phyloP scores from a whole-genome alignment of 2,113 vertebrate genomes.

The Danionella cerebrum region DNA sequence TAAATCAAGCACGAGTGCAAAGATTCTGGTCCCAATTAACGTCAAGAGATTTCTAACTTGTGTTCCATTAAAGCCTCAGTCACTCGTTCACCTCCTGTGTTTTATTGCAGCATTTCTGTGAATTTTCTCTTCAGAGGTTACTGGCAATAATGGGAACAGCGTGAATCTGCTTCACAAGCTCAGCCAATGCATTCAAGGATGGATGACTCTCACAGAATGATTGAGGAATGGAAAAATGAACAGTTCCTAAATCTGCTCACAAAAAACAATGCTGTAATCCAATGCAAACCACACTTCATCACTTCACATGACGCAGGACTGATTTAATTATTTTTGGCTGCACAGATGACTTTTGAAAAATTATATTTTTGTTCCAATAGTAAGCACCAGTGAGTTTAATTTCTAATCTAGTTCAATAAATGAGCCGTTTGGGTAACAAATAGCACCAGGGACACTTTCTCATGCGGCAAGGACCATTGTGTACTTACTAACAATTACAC shows the following conservation, averaged over 20 bases:
- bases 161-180: conserved; percentile 36
- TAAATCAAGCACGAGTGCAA: not conserved
- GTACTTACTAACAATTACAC: too few relatives aligned
- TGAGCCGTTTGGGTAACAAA: too few relatives aligned
- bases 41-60: not conserved
- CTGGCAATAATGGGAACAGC: conserved; percentile 45
- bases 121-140: conserved; percentile 33
- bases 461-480: too few relatives aligned
- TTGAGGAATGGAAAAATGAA: conserved; percentile 43
- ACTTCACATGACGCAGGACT: conserved; percentile 5
- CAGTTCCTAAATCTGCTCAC: conserved; percentile 34
- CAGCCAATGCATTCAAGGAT: conserved; percentile 41
- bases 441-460: too few relatives aligned
- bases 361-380: too few relatives aligned
- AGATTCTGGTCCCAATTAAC: not conserved
- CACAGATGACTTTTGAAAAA: too few relatives aligned
- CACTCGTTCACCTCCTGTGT: not conserved
- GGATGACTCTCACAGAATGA: conserved; percentile 40
- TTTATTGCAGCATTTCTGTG: not conserved
- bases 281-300: conserved; percentile 19
- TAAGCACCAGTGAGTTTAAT: too few relatives aligned
- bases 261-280: not conserved
- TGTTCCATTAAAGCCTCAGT: not conserved
- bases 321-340: conserved; percentile 30
- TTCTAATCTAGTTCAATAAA: too few relatives aligned